Evolutionary conservation across 1,140 invertebrate genomes (phyloP), one percentile per base, ranked within the genome.

Genomic region (Drosophila bipectinata): DNA sequence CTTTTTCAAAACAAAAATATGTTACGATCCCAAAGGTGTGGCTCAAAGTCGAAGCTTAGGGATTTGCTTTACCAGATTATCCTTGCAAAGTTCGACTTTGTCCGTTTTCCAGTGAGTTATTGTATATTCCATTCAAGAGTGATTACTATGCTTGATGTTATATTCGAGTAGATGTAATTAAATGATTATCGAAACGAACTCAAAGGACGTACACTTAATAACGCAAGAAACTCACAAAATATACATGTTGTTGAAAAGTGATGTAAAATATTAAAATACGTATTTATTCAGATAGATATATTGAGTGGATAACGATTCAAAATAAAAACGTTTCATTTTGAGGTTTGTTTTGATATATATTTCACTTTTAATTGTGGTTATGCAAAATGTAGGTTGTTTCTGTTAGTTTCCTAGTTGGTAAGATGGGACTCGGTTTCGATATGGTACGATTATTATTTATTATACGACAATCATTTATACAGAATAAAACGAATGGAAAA

Each of bases 121-220:
- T 21, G 21, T 21, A 21, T 24, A 41, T 39, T 72, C 34, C n/a
- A 63, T 72, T 63, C 28, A 51, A 73, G 63, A 54, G 71, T 47
- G 69, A 73, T 73, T 54, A 73, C 58, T 73, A 73, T 45, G 63
- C 15, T 76, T 67, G 62, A 72, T 64, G 71, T 72, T 57, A 57
- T 84, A 77, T 73, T 74, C 44, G 71, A 74, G 79, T 77, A 67
- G 30, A 51, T 75, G 55, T 78, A 53, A 69, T 32, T 39, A 58
- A 87, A 87, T 85, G 51, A 85, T 78, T 32, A 87, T 81, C 51
- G 62, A 67, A 87, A 85, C 59, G 49, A 85, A 85, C 82, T 85
- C 24, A 87, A 88, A 90, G 79, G 85, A 88, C 84, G 79, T 71
- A 89, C 85, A 89, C 80, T 88, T 73, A 90, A 79, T 28, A 79